Conservation (phyloP, 2,888 invertebrate genomes). For the Meandrusa payeni region DNA sequence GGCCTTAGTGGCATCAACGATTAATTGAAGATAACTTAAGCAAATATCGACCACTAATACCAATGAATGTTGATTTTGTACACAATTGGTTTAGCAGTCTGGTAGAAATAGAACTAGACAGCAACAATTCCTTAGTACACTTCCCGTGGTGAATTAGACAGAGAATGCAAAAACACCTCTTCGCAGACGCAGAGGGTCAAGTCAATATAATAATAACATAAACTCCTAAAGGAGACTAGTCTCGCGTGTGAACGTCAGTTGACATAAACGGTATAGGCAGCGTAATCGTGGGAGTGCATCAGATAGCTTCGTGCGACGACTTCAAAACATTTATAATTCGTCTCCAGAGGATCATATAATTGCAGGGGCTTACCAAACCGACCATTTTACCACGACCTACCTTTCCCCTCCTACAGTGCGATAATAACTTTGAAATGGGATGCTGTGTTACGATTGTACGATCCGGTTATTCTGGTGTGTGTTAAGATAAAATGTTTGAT, state of each 20-base stretch:
- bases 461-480: conserved; percentile 24
- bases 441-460: conserved; percentile 16
- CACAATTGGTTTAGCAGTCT: no score
- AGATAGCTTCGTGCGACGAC: conserved; percentile 51
- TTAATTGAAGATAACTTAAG: no score
- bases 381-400: conserved; percentile 34
- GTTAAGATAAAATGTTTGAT: conserved; percentile 12
- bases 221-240: neutral
- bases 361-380: conserved; percentile 34
- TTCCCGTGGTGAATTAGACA: no score
- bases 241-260: conserved; percentile 6
- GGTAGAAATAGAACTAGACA: no score
- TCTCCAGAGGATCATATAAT: conserved; percentile 53
- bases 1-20: no score
- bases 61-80: no score
- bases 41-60: no score
- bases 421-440: conserved; percentile 4
- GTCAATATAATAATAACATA: neutral
- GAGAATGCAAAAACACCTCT: no score
- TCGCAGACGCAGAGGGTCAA: no score
- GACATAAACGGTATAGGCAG: conserved; percentile 10
- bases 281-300: conserved; percentile 53
- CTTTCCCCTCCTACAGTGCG: conserved; percentile 28
- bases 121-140: no score
- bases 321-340: conserved; percentile 55